These are phyloP conservation scores for Caenorhabditis remanei DNA, from an alignment of 1,140 invertebrate genomes.

Conservation along the genomic window DNA sequence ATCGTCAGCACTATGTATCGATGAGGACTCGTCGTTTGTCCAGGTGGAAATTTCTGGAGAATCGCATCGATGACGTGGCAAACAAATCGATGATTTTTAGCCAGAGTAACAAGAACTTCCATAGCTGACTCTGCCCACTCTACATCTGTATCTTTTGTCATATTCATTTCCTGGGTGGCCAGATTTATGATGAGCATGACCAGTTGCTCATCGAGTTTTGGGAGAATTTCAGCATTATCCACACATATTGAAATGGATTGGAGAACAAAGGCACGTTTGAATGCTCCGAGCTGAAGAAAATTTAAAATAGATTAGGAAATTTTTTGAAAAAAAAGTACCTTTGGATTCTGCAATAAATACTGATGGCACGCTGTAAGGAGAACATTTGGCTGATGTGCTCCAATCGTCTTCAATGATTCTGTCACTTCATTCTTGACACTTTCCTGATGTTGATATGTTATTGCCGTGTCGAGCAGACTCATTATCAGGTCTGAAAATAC, in stretches of 20 bases:
- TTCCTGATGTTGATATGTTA: conserved; percentile 5
- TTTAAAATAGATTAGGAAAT: not conserved
- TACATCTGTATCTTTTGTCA: conserved; percentile 73
- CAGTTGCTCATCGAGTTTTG: conserved; percentile 74
- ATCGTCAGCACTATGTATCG: conserved; percentile 73
- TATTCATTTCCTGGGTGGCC: conserved; percentile 77
- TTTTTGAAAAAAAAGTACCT: conserved; percentile 29
- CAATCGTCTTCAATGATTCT: conserved; percentile 57
- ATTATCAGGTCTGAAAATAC: conserved; percentile 42
- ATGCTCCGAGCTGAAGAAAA: conserved; percentile 8
- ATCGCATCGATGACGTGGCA: conserved; percentile 74
- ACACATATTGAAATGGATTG: conserved; percentile 22
- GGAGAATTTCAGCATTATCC: conserved; percentile 61
- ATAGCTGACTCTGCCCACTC: conserved; percentile 74
- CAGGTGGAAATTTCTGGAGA: conserved; percentile 75
- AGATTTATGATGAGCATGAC: conserved; percentile 76
- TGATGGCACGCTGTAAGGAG: conserved; percentile 59
- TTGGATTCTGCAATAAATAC: conserved; percentile 60
- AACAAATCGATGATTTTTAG: conserved; percentile 71
- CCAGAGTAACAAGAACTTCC: conserved; percentile 74
- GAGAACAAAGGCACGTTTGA: conserved; percentile 26
- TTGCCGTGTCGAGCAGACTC: conserved; percentile 27
- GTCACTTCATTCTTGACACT: conserved; percentile 49
- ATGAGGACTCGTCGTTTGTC: conserved; percentile 71
- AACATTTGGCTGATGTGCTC: conserved; percentile 53